Percentiles rank a stretch among this genome's conserved stretches.
These are phyloP conservation scores for Gobius niger DNA, from an alignment of 2,113 vertebrate species.

Conservation along the genomic window DNA sequence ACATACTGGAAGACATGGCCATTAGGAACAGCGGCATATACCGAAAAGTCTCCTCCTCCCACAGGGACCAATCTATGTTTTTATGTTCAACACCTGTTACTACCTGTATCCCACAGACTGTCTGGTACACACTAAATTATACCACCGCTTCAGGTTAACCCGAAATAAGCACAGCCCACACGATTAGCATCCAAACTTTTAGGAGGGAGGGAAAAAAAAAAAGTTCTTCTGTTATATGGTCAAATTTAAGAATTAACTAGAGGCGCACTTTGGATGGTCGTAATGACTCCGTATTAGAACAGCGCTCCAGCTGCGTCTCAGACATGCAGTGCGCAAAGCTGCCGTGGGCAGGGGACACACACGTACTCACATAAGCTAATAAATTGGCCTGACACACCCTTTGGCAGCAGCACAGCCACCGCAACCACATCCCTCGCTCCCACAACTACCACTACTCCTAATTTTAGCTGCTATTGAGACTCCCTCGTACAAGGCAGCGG, in stretches of 20 bases:
- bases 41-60: constrained; percentile 30
- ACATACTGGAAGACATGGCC: not conserved
- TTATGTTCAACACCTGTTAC: constrained; percentile 64
- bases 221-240: constrained; percentile 48
- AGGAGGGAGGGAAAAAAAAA: constrained; percentile 9
- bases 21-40: constrained; percentile 18
- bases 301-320: constrained; percentile 71
- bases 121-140: constrained; percentile 22
- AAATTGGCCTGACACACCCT: constrained; percentile 71
- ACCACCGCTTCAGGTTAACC: constrained; percentile 45
- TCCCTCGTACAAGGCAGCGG: constrained; percentile 34
- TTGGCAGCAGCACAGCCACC: constrained; percentile 63
- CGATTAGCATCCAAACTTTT: constrained; percentile 31
- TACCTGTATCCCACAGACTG: constrained; percentile 16
- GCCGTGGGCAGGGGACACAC: constrained; percentile 64
- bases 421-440: constrained; percentile 65
- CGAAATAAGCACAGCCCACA: constrained; percentile 26
- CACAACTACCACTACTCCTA: constrained; percentile 63
- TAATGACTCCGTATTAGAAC: constrained; percentile 75
- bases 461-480: constrained; percentile 63
- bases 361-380: constrained; percentile 57
- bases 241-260: constrained; percentile 72
- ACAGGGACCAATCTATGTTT: constrained; percentile 64
- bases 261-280: constrained; percentile 57
- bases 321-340: constrained; percentile 62